Evolutionary conservation across 2,113 vertebrate genomes (phyloP).

Genomic region (Haemorhous mexicanus): DNA sequence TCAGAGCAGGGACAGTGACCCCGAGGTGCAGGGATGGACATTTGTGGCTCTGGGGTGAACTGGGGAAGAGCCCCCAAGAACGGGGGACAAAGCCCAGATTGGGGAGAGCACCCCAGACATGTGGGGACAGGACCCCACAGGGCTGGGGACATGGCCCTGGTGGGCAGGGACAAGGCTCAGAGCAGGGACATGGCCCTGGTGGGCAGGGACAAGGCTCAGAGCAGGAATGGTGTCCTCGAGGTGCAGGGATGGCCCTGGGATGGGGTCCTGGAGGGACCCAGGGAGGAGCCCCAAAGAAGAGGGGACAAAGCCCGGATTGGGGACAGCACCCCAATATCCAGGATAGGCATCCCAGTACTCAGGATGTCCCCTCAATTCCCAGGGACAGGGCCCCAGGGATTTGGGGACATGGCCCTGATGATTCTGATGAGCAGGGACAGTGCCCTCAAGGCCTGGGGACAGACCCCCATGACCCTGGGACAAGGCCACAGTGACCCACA

Average conservation of each 20-base stretch:
- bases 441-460: not conserved
- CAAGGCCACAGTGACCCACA: not conserved
- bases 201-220: too few relatives aligned
- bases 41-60: not conserved
- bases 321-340: not conserved
- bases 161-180: not conserved
- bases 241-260: not conserved
- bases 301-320: rapidly evolving
- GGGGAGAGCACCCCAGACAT: too few relatives aligned
- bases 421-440: not conserved
- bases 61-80: rapidly evolving
- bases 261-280: too few relatives aligned
- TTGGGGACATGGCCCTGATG: not conserved
- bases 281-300: not conserved
- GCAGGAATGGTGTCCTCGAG: too few relatives aligned
- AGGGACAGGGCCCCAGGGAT: not conserved
- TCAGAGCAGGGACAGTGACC: not conserved
- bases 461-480: not conserved
- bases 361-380: not conserved
- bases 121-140: not conserved
- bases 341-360: not conserved
- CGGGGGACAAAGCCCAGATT: rapidly evolving
- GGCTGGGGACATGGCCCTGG: not conserved
- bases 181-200: too few relatives aligned
- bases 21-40: not conserved